Base-by-base conservation (phyloP, 1,140 invertebrate species). In the Brachionus angularis region DNA sequence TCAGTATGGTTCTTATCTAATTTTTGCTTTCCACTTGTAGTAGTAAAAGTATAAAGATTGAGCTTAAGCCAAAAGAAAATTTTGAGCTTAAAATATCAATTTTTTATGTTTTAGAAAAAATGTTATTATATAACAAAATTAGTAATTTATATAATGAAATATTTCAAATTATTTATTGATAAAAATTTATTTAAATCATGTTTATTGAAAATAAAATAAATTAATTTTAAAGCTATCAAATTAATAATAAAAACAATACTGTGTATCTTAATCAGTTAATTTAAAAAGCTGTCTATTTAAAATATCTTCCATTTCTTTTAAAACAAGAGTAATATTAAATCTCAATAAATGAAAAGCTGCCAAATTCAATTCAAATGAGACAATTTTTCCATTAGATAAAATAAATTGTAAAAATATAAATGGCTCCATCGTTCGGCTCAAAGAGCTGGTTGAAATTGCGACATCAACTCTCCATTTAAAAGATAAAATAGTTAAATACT, bases 251-350 rank as follows among this genome's bases (percentile, higher is more conserved):
- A 50, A 25, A 50, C 5, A 5, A 14, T n/a, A 10, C 14, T 12
- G 1, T 5, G 33, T 21, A 16, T 67, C 27, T 47, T 47, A 47
- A 33, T 67, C 62, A 34, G 12, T 23, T 31, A 47, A 5, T 67
- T 67, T 67, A 31, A 67, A 67, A 47, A 47, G 18, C 12, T 31
- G 44, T 34, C 16, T 46, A 1, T 29, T 50, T 18, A 46, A 47
- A 50, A 67, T 46, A 8, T 67, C 42, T 10, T 67, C 47, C n/a
- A 67, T 67, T 50, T 67, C 62, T 47, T 67, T 67, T 18, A 67
- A 27, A 67, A 46, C 29, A 1, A 67, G 7, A 10, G 62, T 42
- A 12, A 50, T 33, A 50, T 29, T 67, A 34, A 67, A 67, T 67
- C 62, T 46, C 1, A 67, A 33, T 47, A 14, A 23, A 29, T 67